Evolutionary conservation across 2,797 vertebrate species (phyloP).

Genomic region (Bufotes viridis): DNA sequence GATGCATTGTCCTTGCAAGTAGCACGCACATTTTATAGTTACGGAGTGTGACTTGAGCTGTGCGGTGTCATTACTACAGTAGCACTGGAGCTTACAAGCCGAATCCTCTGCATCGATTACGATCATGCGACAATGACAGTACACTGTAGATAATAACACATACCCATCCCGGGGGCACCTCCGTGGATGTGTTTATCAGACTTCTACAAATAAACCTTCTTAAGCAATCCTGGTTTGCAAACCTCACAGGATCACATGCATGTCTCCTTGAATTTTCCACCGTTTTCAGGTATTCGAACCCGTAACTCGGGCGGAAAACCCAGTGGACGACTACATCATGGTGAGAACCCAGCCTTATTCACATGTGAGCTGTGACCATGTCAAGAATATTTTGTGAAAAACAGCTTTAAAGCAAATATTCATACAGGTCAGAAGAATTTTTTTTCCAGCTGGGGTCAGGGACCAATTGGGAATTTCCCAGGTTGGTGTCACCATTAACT

Average conservation of each 20-base stretch:
- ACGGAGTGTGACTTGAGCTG: background rate
- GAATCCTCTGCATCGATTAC: background rate
- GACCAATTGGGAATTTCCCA: too few species aligned
- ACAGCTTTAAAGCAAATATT: too few species aligned
- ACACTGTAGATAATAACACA: background rate
- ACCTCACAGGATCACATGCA: background rate
- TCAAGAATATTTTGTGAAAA: too few species aligned
- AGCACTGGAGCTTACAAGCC: background rate
- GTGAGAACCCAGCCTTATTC: too few species aligned
- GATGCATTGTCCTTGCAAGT: background rate
- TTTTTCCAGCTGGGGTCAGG: too few species aligned
- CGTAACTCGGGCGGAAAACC: too few species aligned
- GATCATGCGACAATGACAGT: background rate
- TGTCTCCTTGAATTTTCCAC: background rate
- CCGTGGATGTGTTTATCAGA: background rate
- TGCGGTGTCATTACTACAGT: slow-evolving; percentile 4
- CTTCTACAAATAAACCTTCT: background rate
- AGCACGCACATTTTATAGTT: background rate
- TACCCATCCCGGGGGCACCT: background rate
- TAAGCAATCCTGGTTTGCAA: background rate
- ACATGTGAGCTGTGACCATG: too few species aligned
- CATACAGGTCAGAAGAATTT: too few species aligned
- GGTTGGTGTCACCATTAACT: too few species aligned
- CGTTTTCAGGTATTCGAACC: background rate
- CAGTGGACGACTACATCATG: too few species aligned